phyloP scores from a whole-genome alignment of 2,113 vertebrate species.

The Corydoras maculifer region DNA sequence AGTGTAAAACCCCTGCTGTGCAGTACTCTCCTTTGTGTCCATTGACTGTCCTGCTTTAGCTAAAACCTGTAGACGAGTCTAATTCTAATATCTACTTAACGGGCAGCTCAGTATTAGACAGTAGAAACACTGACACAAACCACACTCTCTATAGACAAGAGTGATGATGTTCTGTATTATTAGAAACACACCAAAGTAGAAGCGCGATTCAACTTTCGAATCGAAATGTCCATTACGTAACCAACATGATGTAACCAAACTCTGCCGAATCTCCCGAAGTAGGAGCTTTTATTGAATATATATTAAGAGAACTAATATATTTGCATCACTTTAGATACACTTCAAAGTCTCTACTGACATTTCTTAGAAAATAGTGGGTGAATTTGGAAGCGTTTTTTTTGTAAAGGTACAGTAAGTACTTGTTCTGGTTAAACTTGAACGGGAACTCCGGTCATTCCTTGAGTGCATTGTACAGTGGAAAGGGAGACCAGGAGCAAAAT shows the following conservation, averaged over 20 bases:
- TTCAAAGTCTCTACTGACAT: slow-evolving; percentile 9
- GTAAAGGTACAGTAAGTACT: slow-evolving; percentile 25
- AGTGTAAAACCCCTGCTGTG: slow-evolving; percentile 39
- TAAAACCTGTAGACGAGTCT: slow-evolving; percentile 48
- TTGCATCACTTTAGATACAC: slow-evolving; percentile 9
- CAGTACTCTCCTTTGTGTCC: slow-evolving; percentile 47
- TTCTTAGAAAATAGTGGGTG: not conserved
- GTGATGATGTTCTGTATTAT: slow-evolving; percentile 50
- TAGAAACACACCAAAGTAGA: slow-evolving; percentile 48
- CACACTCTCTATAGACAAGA: slow-evolving; percentile 49
- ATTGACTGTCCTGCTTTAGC: slow-evolving; percentile 44
- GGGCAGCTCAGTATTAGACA: slow-evolving; percentile 44
- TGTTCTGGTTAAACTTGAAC: slow-evolving; percentile 7
- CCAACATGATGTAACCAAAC: slow-evolving; percentile 33
- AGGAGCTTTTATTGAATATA: slow-evolving; percentile 39
- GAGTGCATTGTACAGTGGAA: too few relatives aligned
- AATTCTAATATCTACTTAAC: slow-evolving; percentile 48
- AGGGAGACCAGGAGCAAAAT: too few relatives aligned
- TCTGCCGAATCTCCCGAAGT: slow-evolving; percentile 42
- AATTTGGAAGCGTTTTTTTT: not conserved
- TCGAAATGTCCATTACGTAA: slow-evolving; percentile 47
- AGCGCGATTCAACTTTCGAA: slow-evolving; percentile 49
- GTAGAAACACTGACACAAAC: slow-evolving; percentile 48
- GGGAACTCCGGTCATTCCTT: not conserved
- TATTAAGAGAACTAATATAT: slow-evolving; percentile 39